These are phyloP conservation scores for Drosophila saltans DNA, from an alignment of 1,140 invertebrate genomes.

Conservation along the genomic window DNA sequence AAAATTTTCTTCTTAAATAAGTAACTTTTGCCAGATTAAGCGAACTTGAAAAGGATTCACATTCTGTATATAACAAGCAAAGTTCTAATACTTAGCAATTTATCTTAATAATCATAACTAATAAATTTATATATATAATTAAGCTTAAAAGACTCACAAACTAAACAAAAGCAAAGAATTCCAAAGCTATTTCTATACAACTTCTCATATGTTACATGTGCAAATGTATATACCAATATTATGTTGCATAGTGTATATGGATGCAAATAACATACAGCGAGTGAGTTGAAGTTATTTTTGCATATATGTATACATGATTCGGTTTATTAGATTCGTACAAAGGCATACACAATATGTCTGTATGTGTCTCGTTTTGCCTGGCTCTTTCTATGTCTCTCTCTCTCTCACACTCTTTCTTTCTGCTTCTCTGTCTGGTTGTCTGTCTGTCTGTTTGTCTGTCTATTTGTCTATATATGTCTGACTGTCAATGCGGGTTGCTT, in stretches of 20 bases:
- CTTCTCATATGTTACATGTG: too few relatives aligned
- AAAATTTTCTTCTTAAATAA: too few relatives aligned
- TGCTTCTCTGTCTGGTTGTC: conserved; percentile 20
- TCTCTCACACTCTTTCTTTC: conserved; percentile 3
- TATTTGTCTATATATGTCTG: conserved; percentile 7
- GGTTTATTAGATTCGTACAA: conserved; percentile 79
- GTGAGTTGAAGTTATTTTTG: conserved; percentile 70
- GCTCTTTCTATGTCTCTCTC: neutral
- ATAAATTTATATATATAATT: too few relatives aligned
- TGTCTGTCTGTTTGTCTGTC: conserved; percentile 23
- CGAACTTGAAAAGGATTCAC: too few relatives aligned
- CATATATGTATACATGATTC: conserved; percentile 72
- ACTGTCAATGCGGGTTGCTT: conserved; percentile 49
- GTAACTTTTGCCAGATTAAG: too few relatives aligned
- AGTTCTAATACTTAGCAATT: too few relatives aligned
- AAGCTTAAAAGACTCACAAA: too few relatives aligned
- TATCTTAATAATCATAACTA: too few relatives aligned
- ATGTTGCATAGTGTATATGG: conserved; percentile 45
- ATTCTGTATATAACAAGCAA: too few relatives aligned
- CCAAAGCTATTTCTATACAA: too few relatives aligned
- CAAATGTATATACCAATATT: neutral
- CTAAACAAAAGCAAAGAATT: too few relatives aligned
- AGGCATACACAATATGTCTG: conserved; percentile 67
- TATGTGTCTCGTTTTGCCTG: conserved; percentile 3
- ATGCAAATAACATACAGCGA: conserved; percentile 28